These are phyloP conservation scores for Gadopsis marmoratus DNA, from an alignment of 2,797 vertebrate species.

Conservation along the genomic window DNA sequence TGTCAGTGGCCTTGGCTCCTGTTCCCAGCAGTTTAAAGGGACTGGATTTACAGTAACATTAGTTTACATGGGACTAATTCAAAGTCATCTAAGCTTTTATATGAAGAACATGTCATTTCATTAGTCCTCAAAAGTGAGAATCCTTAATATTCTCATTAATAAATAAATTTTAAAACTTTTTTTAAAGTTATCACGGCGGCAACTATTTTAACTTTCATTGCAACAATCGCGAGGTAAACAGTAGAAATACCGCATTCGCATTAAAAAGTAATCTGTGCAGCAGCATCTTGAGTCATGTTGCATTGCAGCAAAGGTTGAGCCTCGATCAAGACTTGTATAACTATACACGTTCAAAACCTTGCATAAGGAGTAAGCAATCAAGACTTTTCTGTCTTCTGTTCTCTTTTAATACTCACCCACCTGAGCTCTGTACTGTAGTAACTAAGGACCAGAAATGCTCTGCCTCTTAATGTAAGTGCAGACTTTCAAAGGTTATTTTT, in stretches of 20 bases:
- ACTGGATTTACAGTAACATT: not conserved
- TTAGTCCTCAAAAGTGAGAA: not conserved
- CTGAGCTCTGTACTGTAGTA: conserved; percentile 23
- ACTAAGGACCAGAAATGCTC: conserved; percentile 50
- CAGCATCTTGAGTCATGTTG: no score
- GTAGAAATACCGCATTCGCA: no score
- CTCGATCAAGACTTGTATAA: not conserved
- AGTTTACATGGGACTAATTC: conserved; percentile 1
- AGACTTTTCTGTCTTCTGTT: not conserved
- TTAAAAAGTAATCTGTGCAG: no score
- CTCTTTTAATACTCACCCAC: conserved; percentile 27
- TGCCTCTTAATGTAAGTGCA: conserved; percentile 13
- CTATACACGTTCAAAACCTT: not conserved
- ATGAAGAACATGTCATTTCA: not conserved
- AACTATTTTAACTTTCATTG: no score
- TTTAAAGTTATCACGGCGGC: no score
- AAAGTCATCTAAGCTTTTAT: not conserved
- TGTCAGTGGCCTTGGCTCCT: conserved; percentile 25
- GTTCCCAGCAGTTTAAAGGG: conserved; percentile 9
- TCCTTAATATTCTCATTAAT: not conserved
- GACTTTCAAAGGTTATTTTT: conserved; percentile 45
- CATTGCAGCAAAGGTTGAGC: no score
- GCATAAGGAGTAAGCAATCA: not conserved
- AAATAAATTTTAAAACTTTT: no score
- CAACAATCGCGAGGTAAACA: no score